Evolutionary conservation across 2,797 vertebrate species (phyloP).

Genomic region (Thamnophis elegans): DNA sequence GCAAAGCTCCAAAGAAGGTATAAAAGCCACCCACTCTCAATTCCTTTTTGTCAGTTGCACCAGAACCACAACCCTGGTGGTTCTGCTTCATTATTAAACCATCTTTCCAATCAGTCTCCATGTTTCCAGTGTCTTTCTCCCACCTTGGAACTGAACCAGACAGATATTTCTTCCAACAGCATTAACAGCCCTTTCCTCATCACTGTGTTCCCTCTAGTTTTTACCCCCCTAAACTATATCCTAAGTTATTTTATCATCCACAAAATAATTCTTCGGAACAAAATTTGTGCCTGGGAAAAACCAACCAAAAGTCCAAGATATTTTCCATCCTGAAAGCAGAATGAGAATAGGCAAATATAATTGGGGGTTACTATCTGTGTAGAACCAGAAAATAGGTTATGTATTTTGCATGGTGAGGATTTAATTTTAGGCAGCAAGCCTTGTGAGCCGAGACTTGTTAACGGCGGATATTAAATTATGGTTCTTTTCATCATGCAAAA

Average conservation of each 20-base stretch:
- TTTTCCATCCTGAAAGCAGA: not conserved
- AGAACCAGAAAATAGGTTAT: not conserved
- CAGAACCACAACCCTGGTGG: too few species aligned
- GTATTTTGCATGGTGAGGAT: not conserved
- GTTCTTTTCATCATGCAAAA: not conserved
- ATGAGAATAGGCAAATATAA: not conserved
- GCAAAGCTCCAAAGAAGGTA: too few species aligned
- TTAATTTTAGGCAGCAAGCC: not conserved
- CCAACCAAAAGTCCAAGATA: not conserved
- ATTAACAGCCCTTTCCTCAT: not conserved
- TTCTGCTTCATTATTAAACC: too few species aligned
- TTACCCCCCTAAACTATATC: not conserved
- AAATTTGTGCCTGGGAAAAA: not conserved
- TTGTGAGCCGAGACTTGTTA: not conserved
- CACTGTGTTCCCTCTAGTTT: not conserved
- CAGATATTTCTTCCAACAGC: too few species aligned
- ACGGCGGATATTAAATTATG: not conserved
- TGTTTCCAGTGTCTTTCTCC: too few species aligned
- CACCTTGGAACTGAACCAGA: too few species aligned
- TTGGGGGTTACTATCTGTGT: not conserved
- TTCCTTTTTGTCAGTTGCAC: too few species aligned
- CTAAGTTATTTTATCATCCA: not conserved
- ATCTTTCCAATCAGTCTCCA: too few species aligned
- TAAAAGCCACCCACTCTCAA: too few species aligned
- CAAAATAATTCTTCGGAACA: not conserved